These are phyloP conservation scores for Lepus americanus DNA, from an alignment of 2,113 vertebrate genomes.

Conservation along the genomic window DNA sequence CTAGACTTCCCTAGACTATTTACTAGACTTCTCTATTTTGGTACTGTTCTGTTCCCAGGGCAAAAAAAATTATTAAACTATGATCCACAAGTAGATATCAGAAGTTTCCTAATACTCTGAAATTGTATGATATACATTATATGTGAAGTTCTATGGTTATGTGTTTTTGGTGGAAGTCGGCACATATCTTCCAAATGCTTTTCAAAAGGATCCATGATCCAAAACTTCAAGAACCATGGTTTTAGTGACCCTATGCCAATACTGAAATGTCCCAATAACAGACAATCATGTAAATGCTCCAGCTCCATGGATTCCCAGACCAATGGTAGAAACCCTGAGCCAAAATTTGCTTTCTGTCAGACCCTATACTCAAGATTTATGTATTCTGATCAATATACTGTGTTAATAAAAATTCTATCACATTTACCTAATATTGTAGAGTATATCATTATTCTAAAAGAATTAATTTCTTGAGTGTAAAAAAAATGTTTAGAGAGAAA, in stretches of 20 bases:
- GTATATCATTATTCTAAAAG: slow-evolving; percentile 36
- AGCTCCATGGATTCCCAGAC: slow-evolving; percentile 4
- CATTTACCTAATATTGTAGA: slow-evolving; percentile 1
- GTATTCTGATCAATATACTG: slow-evolving; percentile 3
- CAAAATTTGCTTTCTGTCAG: slow-evolving; percentile 10
- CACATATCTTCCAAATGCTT: slow-evolving; percentile 27
- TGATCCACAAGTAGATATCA: slow-evolving; percentile 8
- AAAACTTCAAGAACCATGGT: slow-evolving; percentile 6
- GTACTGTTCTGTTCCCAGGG: slow-evolving; percentile 30
- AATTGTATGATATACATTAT: neutral
- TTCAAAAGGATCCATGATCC: slow-evolving; percentile 20
- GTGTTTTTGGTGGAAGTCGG: neutral
- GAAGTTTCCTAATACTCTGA: neutral
- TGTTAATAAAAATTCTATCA: slow-evolving; percentile 40
- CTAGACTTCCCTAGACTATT: neutral
- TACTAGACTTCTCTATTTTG: slow-evolving; percentile 4
- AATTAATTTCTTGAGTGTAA: neutral
- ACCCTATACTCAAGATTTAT: slow-evolving; percentile 16
- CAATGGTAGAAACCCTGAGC: neutral
- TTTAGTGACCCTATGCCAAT: slow-evolving; percentile 16
- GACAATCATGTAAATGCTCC: slow-evolving; percentile 15
- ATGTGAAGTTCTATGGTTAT: slow-evolving; percentile 30
- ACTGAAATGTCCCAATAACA: neutral
- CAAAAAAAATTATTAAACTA: slow-evolving; percentile 17
- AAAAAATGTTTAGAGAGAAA: slow-evolving; percentile 44